Conservation (phyloP, 2,113 vertebrate species). For the Cheilinus undulatus region DNA sequence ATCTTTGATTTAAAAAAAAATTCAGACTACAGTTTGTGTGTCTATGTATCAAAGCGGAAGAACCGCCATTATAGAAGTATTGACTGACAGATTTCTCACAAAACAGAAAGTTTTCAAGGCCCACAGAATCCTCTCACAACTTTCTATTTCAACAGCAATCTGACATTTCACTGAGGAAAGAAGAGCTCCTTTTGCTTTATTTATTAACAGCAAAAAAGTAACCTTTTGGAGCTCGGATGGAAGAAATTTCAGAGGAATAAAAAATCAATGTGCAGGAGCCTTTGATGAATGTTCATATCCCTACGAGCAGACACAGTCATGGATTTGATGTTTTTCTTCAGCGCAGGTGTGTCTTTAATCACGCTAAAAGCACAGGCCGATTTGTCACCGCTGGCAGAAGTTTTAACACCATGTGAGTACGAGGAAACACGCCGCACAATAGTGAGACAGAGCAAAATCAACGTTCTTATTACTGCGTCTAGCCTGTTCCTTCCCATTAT, state of each 20-base stretch:
- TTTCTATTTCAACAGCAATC: background rate
- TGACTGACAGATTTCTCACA: background rate
- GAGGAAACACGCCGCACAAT: background rate
- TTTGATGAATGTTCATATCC: slow-evolving; percentile 51
- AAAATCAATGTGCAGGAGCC: slow-evolving; percentile 42
- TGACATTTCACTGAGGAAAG: background rate
- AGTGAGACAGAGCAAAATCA: slow-evolving; percentile 5
- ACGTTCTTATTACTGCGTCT: slow-evolving; percentile 4
- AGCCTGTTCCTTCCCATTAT: slow-evolving; percentile 29
- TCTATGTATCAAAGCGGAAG: no score
- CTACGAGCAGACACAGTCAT: slow-evolving; percentile 26
- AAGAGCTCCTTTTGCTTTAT: background rate
- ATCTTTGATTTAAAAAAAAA: no score
- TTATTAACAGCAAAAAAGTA: background rate
- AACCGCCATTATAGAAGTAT: no score
- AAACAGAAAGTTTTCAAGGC: background rate
- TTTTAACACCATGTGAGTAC: slow-evolving; percentile 22
- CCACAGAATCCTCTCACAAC: background rate
- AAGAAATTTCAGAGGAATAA: slow-evolving; percentile 18
- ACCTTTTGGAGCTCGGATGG: slow-evolving; percentile 7
- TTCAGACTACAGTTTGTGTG: no score
- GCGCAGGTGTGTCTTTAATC: slow-evolving; percentile 46
- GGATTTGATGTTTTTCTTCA: slow-evolving; percentile 44
- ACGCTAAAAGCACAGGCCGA: slow-evolving; percentile 29
- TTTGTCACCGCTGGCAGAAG: slow-evolving; percentile 56